A percentile compares a stretch with the other conserved stretches of the same genome.
These are phyloP conservation scores for Copsychus sechellarum DNA, from an alignment of 2,113 vertebrate genomes.

Conservation along the genomic window DNA sequence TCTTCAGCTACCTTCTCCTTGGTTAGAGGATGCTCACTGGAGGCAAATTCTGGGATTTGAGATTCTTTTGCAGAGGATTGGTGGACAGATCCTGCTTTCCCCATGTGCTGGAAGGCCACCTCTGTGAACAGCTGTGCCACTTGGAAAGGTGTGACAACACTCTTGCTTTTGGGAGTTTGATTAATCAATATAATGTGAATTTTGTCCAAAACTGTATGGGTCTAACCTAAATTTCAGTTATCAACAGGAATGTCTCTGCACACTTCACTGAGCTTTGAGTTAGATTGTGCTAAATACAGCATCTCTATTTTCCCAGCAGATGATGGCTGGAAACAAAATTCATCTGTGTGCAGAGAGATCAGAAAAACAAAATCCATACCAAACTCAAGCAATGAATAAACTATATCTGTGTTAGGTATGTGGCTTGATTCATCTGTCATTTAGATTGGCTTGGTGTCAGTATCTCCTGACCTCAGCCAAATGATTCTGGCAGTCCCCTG, in stretches of 20 bases:
- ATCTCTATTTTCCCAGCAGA: constrained; percentile 4
- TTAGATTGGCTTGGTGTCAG: not conserved
- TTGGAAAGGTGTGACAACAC: not conserved
- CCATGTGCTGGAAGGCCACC: not conserved
- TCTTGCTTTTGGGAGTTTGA: constrained; percentile 7
- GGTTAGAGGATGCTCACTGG: not conserved
- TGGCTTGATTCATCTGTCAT: not conserved
- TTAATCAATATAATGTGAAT: constrained; percentile 25
- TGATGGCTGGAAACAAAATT: not conserved
- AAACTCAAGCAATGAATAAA: not conserved
- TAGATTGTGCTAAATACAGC: not conserved
- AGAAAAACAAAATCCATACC: constrained; percentile 16
- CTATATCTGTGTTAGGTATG: not conserved
- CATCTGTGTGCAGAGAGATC: not conserved
- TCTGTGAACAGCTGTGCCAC: not conserved
- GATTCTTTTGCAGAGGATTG: not conserved
- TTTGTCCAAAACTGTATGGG: constrained; percentile 9
- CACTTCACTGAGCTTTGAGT: not conserved
- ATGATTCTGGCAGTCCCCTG: not conserved
- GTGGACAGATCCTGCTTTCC: not conserved
- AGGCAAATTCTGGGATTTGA: not conserved
- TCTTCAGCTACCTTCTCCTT: not conserved
- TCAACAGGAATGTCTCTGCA: not conserved
- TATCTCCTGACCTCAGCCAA: not conserved
- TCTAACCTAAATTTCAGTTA: not conserved